Conservation (phyloP, 2,797 vertebrate genomes). For the Liparis tanakae region DNA sequence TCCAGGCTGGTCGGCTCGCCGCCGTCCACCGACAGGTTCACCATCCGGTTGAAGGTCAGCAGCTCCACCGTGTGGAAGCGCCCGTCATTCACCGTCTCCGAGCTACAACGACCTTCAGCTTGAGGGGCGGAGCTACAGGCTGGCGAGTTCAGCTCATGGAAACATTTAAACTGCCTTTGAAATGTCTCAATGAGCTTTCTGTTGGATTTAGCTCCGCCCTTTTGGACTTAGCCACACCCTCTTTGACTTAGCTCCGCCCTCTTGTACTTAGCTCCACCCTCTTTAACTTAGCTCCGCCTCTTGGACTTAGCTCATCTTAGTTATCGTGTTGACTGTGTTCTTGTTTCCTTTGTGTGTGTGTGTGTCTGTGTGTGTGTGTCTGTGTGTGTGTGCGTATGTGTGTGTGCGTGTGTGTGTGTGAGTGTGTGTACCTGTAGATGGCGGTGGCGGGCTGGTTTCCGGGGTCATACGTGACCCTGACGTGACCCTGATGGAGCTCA, state of each 20-base stretch:
- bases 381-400: neutral
- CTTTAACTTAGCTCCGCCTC: no score
- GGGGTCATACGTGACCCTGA: conserved; percentile 94
- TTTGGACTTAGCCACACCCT: no score
- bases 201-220: no score
- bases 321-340: no score
- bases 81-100: conserved; percentile 92
- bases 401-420: conserved; percentile 19
- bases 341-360: neutral
- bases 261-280: no score
- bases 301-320: no score
- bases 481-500: conserved; percentile 94
- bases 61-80: conserved; percentile 94
- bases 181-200: no score
- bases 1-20: conserved; percentile 91
- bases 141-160: no score
- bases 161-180: no score
- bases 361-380: conserved; percentile 13
- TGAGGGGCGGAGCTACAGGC: no score
- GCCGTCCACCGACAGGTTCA: conserved; percentile 93
- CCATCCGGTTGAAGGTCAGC: conserved; percentile 91
- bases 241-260: no score
- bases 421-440: conserved; percentile 90
- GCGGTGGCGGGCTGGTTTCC: conserved; percentile 91
- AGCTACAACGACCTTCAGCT: conserved; percentile 60